Base-by-base conservation (phyloP, 1,140 invertebrate genomes). In the Idris sp. region DNA sequence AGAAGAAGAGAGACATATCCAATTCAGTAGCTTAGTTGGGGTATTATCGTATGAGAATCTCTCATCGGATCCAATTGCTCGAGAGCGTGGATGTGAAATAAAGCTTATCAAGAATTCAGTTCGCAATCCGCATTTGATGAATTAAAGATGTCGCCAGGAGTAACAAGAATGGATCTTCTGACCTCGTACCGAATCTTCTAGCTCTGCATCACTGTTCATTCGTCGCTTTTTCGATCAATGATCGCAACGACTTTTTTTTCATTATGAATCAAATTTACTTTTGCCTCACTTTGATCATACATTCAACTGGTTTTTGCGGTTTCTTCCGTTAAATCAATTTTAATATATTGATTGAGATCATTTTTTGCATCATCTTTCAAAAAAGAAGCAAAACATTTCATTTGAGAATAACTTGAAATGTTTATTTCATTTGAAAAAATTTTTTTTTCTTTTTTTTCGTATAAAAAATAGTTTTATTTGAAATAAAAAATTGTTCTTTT, bases 61-160 rank as follows among this genome's bases (percentile, higher is more conserved):
- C 81, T 86, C 83, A 87, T 86, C 83, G 81, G 68, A 83, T 86
- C 82, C 84, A 82, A 87, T 86, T 86, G 83, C 83, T 86, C 74
- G 77, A 79, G 80, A 79, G 81, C 81, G 80, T 82, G 80, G 82
- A 87, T 85, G 83, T 85, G 86, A 83, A 86, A 86, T 87, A 85
- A 86, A 85, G 81, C 84, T 87, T 84, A 86, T 87, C 81, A 84
- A 77, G 79, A 77, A 86, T 86, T 86, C 86, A 87, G 78, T 74
- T 84, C 79, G 79, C 84, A 85, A 87, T 86, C 84, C 86, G 84
- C 79, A 85, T 85, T 85, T 82, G 82, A 86, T 86, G 85, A 86
- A 86, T 87, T 87, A 87, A 87, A 87, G 86, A 87, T 86, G 82
- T 87, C 84, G 71, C 80, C 78, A 68, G 74, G 74, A 86, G 83